Evolutionary conservation across 2,113 vertebrate species (phyloP).

Genomic region (Zapus hudsonius): DNA sequence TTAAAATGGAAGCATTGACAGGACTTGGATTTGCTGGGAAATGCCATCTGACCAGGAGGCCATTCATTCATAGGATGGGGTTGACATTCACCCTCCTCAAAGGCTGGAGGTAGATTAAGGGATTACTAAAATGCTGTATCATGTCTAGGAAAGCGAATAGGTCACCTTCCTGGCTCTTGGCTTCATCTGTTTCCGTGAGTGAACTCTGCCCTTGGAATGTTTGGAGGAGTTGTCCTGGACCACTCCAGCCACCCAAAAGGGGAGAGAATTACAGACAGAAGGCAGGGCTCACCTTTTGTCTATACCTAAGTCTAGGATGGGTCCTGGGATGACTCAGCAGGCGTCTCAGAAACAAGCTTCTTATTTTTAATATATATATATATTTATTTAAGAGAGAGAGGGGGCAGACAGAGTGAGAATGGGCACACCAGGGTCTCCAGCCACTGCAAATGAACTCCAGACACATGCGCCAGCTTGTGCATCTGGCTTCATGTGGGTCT

Average conservation of each 20-base stretch:
- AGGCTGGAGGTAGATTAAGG: neutral
- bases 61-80: neutral
- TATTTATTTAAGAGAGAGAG: too few relatives aligned
- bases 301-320: neutral
- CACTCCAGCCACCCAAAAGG: neutral
- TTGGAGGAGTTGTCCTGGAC: neutral
- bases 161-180: neutral
- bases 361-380: too few relatives aligned
- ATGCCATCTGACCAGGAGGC: neutral
- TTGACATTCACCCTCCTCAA: too few relatives aligned
- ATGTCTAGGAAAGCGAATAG: neutral
- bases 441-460: too few relatives aligned
- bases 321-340: neutral
- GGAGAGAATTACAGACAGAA: neutral
- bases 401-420: too few relatives aligned
- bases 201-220: neutral
- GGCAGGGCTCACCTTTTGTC: neutral
- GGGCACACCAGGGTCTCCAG: too few relatives aligned
- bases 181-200: neutral
- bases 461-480: too few relatives aligned
- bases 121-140: neutral
- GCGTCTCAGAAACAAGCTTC: neutral
- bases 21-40: neutral
- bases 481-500: too few relatives aligned
- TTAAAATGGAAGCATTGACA: neutral